A percentile compares a stretch with the other conserved stretches of the same genome.
Evolutionary conservation across 2,113 vertebrate genomes (phyloP).

Genomic region (Phrynosoma blainvillii): DNA sequence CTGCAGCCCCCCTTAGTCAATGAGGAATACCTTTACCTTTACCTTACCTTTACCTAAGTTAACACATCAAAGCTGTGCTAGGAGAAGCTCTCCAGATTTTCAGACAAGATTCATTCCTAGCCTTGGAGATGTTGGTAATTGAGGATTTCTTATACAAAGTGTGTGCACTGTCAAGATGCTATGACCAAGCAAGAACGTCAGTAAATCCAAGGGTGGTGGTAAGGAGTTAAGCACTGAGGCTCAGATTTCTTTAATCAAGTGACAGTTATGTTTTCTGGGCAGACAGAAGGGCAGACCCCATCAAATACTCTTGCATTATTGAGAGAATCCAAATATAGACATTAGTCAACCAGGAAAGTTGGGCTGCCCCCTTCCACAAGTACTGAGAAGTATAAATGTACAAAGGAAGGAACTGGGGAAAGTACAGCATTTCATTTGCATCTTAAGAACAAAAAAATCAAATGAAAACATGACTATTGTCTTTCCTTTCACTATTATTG

Average conservation of each 20-base stretch:
- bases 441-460: constrained; percentile 80
- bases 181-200: not conserved
- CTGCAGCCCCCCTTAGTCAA: no score
- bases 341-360: constrained; percentile 63
- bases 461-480: constrained; percentile 81
- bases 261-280: constrained; percentile 51
- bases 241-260: constrained; percentile 58
- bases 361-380: constrained; percentile 48
- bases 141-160: no score
- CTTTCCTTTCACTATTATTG: constrained; percentile 74
- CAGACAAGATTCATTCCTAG: no score
- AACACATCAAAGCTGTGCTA: no score
- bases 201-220: not conserved
- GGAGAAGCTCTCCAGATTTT: no score
- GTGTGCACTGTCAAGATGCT: no score
- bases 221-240: not conserved
- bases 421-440: constrained; percentile 73
- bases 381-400: constrained; percentile 62
- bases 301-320: constrained; percentile 63
- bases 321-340: constrained; percentile 65
- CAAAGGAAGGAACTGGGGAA: constrained; percentile 57
- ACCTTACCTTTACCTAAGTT: no score
- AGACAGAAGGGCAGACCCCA: constrained; percentile 41
- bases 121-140: no score
- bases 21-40: no score